Conservation (phyloP, 1,140 invertebrate species). For the Latrodectus geometricus region DNA sequence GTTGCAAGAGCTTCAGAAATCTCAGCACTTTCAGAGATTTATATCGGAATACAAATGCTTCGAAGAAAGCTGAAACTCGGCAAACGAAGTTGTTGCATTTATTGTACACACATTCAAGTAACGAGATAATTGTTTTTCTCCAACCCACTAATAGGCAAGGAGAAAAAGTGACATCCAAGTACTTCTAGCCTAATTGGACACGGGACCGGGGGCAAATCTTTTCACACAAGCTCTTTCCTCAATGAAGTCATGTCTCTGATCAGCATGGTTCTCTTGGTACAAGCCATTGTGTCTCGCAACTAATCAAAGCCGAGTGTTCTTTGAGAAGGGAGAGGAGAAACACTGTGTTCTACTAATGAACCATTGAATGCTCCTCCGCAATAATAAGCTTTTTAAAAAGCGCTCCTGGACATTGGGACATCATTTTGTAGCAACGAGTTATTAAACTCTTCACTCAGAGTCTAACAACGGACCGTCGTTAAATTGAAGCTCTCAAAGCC, state of each 20-base stretch:
- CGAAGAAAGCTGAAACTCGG: neutral
- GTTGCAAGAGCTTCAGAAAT: no score
- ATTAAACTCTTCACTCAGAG: neutral
- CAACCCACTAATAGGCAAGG: neutral
- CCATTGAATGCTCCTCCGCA: constrained; percentile 4
- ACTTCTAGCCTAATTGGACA: neutral
- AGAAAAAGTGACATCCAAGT: neutral
- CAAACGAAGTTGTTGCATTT: neutral
- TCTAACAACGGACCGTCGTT: neutral
- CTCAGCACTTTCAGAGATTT: no score
- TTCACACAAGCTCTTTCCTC: neutral
- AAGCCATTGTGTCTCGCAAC: neutral
- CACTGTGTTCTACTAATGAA: neutral
- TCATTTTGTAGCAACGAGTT: neutral
- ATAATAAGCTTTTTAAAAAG: neutral
- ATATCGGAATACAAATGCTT: neutral
- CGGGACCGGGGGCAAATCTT: neutral
- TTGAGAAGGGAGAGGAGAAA: neutral
- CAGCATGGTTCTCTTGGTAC: neutral
- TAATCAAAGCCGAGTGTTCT: neutral
- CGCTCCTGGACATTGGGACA: neutral
- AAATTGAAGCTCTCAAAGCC: neutral
- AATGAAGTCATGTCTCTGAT: neutral
- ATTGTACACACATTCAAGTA: neutral
- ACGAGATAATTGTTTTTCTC: neutral